A percentile compares a stretch with the other conserved stretches of the same genome.
phyloP scores from a whole-genome alignment of 2,888 invertebrate species.

The Atethmia centrago region DNA sequence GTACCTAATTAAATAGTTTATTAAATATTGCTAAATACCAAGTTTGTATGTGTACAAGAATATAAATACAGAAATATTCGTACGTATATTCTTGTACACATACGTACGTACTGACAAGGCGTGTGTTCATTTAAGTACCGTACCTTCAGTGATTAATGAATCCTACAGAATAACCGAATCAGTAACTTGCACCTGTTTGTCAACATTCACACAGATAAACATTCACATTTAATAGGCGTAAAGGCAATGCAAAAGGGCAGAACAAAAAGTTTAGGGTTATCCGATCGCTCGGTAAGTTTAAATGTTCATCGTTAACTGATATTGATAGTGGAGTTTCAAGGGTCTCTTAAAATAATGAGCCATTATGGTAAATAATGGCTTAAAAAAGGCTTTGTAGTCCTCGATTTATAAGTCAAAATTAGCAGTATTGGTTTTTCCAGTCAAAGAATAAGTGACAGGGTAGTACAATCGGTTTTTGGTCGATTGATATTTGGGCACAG shows the following conservation, averaged over 20 bases:
- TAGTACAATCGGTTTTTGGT: background rate
- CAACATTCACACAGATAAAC: background rate
- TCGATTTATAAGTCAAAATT: conserved; percentile 36
- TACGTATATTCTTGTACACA: too few relatives aligned
- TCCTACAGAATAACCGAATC: background rate
- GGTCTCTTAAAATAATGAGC: conserved; percentile 7
- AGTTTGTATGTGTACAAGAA: too few relatives aligned
- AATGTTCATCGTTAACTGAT: conserved; percentile 30
- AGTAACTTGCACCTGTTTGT: background rate
- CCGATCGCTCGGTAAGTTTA: conserved; percentile 21
- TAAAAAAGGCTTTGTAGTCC: conserved; percentile 3
- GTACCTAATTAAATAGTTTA: too few relatives aligned
- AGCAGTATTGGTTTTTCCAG: conserved; percentile 15
- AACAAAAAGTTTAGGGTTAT: conserved; percentile 37
- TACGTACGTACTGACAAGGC: too few relatives aligned
- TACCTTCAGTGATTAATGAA: background rate
- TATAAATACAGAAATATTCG: too few relatives aligned
- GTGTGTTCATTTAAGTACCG: too few relatives aligned
- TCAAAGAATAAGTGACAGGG: background rate
- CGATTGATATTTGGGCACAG: background rate
- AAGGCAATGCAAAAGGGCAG: conserved; percentile 18
- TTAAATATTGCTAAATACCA: too few relatives aligned
- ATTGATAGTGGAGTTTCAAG: conserved; percentile 41
- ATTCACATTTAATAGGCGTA: background rate
- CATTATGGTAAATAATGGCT: conserved; percentile 40